A percentile compares a stretch with the other conserved stretches of the same genome.
Conservation (phyloP, 2,113 vertebrate species). For the Dipodomys merriami region DNA sequence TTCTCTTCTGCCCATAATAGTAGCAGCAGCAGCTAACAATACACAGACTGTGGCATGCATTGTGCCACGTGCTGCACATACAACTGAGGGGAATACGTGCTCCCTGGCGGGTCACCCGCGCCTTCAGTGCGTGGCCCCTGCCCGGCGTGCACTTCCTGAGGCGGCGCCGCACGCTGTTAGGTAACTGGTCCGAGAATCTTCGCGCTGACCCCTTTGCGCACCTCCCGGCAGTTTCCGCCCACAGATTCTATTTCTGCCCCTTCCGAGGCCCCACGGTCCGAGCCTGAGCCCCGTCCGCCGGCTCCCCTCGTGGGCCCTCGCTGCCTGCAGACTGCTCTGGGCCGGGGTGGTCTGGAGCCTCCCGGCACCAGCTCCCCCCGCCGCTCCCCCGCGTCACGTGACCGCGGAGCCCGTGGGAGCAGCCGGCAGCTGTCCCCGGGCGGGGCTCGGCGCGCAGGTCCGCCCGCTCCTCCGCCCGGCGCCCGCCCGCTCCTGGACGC, state of each 20-base stretch:
- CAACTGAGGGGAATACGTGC: background rate
- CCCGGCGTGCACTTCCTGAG: background rate
- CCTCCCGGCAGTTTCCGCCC: constrained; percentile 34
- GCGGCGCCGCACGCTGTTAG: background rate
- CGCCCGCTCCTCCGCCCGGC: background rate
- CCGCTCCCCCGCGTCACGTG: constrained; percentile 45
- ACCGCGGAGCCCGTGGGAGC: background rate
- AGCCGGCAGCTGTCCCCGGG: background rate
- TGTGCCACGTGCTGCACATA: background rate
- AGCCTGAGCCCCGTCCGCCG: background rate
- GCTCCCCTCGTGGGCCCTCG: background rate
- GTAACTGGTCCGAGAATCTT: background rate
- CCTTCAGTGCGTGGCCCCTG: too few relatives aligned
- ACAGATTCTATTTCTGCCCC: constrained; percentile 45
- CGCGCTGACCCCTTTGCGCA: background rate
- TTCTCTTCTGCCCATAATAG: background rate
- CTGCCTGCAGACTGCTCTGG: background rate
- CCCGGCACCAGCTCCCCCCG: too few relatives aligned
- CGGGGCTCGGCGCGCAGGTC: constrained; percentile 26
- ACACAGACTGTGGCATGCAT: background rate
- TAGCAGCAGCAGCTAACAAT: background rate
- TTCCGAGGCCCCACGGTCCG: background rate
- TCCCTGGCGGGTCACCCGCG: too few relatives aligned
- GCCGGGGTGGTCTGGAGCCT: too few relatives aligned
- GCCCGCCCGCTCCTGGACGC: background rate